Conservation (phyloP, 2,888 invertebrate species). For the Apotomis capreana region DNA sequence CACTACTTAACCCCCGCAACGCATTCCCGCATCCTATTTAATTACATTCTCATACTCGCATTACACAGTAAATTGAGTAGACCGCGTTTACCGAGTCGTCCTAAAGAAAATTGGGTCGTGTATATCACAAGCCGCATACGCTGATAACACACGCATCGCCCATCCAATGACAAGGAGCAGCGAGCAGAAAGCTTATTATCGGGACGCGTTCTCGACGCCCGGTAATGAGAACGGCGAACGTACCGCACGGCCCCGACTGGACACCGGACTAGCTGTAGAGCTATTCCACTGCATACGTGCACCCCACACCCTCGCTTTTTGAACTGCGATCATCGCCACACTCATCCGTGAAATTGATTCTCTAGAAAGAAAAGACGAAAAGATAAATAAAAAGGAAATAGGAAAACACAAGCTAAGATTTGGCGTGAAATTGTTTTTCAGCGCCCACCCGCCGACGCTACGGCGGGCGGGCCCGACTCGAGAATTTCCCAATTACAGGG, state of each 20-base stretch:
- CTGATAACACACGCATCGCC: conserved; percentile 80
- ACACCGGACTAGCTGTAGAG: conserved; percentile 43
- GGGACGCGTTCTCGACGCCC: conserved; percentile 68
- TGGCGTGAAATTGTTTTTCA: conserved; percentile 84
- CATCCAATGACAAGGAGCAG: conserved; percentile 77
- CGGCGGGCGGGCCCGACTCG: conserved; percentile 66
- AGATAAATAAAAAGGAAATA: conserved; percentile 84
- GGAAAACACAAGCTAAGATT: conserved; percentile 84
- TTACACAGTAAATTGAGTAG: conserved; percentile 31
- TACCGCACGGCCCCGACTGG: conserved; percentile 47
- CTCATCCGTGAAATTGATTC: conserved; percentile 84
- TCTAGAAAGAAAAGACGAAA: conserved; percentile 81
- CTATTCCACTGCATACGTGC: conserved; percentile 60
- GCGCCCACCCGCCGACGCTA: conserved; percentile 69
- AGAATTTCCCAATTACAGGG: conserved; percentile 82
- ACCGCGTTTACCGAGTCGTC: conserved; percentile 61
- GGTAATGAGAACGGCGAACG: conserved; percentile 65
- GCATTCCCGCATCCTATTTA: conserved; percentile 44
- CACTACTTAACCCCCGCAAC: conserved; percentile 66
- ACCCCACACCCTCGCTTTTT: conserved; percentile 71
- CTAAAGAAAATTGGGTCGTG: conserved; percentile 75
- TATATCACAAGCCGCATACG: conserved; percentile 69
- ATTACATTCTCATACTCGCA: conserved; percentile 47
- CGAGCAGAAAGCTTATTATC: conserved; percentile 79
- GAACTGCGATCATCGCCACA: conserved; percentile 82